Evolutionary conservation across 1,140 invertebrate species (phyloP).

Genomic region (Arion vulgaris): DNA sequence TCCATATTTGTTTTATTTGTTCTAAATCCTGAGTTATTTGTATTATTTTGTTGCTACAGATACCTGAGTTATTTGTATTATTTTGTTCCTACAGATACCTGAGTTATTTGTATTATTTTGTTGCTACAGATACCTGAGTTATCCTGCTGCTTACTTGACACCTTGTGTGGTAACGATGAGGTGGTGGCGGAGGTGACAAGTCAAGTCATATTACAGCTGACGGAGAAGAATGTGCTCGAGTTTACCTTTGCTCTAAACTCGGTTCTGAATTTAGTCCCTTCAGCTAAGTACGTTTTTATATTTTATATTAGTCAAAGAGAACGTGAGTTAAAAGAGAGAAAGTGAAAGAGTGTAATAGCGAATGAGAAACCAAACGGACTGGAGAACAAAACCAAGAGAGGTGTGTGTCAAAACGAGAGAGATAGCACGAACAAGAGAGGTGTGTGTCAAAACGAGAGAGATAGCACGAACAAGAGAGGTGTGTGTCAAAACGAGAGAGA

Average conservation of each 20-base stretch:
- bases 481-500: too few relatives aligned
- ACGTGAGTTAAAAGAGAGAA: neutral
- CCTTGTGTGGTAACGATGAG: neutral
- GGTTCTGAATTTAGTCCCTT: neutral
- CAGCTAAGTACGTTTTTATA: conserved; percentile 19
- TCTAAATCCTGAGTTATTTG: too few relatives aligned
- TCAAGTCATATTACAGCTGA: conserved; percentile 3
- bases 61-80: too few relatives aligned
- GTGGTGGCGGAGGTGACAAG: neutral
- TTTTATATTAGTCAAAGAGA: too few relatives aligned
- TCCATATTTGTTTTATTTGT: too few relatives aligned
- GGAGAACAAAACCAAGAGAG: neutral
- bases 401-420: too few relatives aligned
- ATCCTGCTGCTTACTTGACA: neutral
- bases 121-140: conserved; percentile 13
- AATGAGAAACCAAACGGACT: neutral
- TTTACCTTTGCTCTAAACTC: conserved; percentile 19
- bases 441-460: too few relatives aligned
- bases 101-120: neutral
- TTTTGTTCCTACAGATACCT: neutral
- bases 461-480: too few relatives aligned
- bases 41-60: too few relatives aligned
- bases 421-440: too few relatives aligned
- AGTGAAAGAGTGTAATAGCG: conserved; percentile 12
- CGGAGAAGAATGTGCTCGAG: neutral